A percentile compares a stretch with the other conserved stretches of the same genome.
phyloP scores from a whole-genome alignment of 2,888 invertebrate genomes.

The Nemurella pictetii region DNA sequence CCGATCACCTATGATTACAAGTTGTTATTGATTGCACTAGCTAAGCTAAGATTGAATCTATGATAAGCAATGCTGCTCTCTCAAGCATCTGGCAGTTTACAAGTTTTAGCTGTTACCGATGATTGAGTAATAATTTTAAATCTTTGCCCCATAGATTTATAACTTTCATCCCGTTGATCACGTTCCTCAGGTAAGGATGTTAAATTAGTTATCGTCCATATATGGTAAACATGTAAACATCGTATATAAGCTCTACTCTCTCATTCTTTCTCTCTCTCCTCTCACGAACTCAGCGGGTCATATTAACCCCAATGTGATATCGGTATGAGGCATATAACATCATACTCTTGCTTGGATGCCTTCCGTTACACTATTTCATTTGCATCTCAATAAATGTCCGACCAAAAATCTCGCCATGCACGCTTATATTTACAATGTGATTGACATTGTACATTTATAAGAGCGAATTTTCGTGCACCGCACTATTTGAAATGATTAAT shows the following conservation, averaged over 20 bases:
- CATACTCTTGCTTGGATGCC: neutral
- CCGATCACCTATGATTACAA: neutral
- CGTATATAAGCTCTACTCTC: neutral
- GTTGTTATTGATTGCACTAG: neutral
- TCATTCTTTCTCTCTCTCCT: too few species aligned
- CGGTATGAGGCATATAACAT: neutral
- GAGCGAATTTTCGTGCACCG: neutral
- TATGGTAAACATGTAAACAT: neutral
- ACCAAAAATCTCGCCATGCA: neutral
- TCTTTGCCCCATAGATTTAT: neutral
- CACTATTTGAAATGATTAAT: neutral
- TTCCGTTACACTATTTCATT: neutral
- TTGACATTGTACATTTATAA: neutral
- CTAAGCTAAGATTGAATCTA: neutral
- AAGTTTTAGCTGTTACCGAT: neutral
- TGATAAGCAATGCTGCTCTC: neutral
- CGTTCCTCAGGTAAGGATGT: neutral
- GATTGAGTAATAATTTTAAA: neutral
- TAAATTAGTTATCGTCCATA: neutral
- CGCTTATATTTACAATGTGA: too few species aligned
- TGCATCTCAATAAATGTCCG: neutral
- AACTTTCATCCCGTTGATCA: neutral
- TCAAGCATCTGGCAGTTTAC: neutral
- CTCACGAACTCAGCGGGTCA: neutral
- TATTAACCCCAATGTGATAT: neutral